Percentiles rank a stretch among this genome's conserved stretches.
Conservation (phyloP, 2,888 invertebrate species). For the Anodontia alba region DNA sequence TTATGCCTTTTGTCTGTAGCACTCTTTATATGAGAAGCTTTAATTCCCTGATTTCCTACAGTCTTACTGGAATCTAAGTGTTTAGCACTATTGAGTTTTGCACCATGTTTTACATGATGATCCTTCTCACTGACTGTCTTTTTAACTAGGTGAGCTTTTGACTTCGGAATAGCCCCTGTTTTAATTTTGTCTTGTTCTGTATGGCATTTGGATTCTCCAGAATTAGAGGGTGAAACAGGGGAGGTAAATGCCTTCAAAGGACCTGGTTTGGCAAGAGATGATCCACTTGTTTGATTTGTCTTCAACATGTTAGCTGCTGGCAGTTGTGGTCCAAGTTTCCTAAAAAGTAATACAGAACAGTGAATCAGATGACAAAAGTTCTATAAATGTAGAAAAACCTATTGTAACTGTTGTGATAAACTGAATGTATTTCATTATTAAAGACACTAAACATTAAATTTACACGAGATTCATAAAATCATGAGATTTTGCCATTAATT, state of each 20-base stretch:
- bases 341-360: neutral
- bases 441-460: too few species aligned
- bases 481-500: too few species aligned
- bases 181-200: neutral
- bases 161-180: neutral
- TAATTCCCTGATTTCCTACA: neutral
- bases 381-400: too few species aligned
- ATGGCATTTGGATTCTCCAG: neutral
- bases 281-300: neutral
- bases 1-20: neutral
- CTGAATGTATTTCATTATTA: too few species aligned
- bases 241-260: constrained; percentile 64
- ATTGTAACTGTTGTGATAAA: too few species aligned
- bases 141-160: neutral
- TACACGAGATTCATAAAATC: too few species aligned
- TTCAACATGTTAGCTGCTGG: constrained; percentile 30
- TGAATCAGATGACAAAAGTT: too few species aligned
- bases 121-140: neutral
- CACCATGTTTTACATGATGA: neutral
- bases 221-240: constrained; percentile 7
- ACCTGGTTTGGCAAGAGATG: constrained; percentile 39
- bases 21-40: neutral
- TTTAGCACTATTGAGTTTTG: neutral
- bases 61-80: too few species aligned
- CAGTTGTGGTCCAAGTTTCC: constrained; percentile 36